Evolutionary conservation across 2,797 vertebrate genomes (phyloP), one percentile per base, ranked within the genome.

Genomic region (Cephalopachus bancanus): DNA sequence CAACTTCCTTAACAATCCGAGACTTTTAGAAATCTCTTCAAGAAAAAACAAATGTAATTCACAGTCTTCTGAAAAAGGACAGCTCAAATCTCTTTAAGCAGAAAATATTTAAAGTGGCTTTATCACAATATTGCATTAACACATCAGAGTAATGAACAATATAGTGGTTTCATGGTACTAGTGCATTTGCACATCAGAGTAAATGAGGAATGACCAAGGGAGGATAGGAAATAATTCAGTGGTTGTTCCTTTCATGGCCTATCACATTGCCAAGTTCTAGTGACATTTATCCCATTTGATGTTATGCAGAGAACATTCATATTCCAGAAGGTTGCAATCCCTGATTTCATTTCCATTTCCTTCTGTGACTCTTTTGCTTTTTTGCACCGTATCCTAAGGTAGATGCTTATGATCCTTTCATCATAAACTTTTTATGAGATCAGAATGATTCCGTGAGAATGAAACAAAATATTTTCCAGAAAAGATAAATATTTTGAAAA

Each of bases 401-500:
- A 67, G 60, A 53, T 12, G 24, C 57, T 96, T 22, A 60, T 83
- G 2, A 94, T 33, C 7, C 62, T 51, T 87, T 55, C 24, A 22
- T 37, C 3, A 1, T 12, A 64, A 28, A 33, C 55, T 74, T 90
- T 65, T 76, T 83, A 28, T 24, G 30, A 78, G 37, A 37, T 69
- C 24, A 87, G 80, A 93, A 59, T 60, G 44, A 75, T 19, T 69
- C 26, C 62, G 11, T 79, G 33, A 92, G 33, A 81, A 76, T 24
- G 14, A 49, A 24, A 1, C 49, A 83, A 37, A 94, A 57, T 12
- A 20, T 84, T 88, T 53, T 93, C 67, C 28, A 83, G 80, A 93
- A 67, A 49, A 96, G 72, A 71, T 51, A 79, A 16, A 65, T 72
- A 20, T 94, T 95, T 90, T 85, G 75, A 26, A 76, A 94, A 87